A percentile compares a stretch with the other conserved stretches of the same genome.
These are phyloP conservation scores for Brachynemurus nebulosus DNA, from an alignment of 2,888 invertebrate species.

Conservation along the genomic window DNA sequence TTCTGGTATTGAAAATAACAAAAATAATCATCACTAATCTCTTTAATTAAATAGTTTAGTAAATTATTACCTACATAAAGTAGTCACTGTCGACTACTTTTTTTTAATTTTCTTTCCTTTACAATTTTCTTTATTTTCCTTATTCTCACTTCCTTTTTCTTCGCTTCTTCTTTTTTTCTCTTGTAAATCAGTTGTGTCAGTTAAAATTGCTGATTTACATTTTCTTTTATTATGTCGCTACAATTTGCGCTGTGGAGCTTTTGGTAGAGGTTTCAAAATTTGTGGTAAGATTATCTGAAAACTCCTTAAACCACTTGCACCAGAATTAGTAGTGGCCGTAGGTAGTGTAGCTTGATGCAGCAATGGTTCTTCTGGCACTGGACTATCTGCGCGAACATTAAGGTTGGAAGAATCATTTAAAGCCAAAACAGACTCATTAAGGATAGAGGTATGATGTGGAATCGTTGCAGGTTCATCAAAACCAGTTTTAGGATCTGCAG, in stretches of 20 bases:
- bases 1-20: too few relatives aligned
- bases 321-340: too few relatives aligned
- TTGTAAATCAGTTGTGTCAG: slow-evolving; percentile 16
- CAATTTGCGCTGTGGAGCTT: slow-evolving; percentile 8
- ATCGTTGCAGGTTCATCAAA: background rate
- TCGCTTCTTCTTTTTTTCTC: slow-evolving; percentile 15
- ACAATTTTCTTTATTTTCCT: slow-evolving; percentile 11
- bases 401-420: background rate
- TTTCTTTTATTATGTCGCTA: slow-evolving; percentile 13
- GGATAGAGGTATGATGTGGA: background rate
- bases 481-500: background rate
- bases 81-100: too few relatives aligned
- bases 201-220: slow-evolving; percentile 16
- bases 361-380: background rate
- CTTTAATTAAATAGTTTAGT: too few relatives aligned
- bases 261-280: slow-evolving; percentile 12
- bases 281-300: slow-evolving; percentile 9
- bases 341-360: slow-evolving; percentile 9
- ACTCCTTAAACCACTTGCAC: slow-evolving; percentile 7
- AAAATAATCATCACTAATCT: too few relatives aligned
- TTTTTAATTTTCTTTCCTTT: slow-evolving; percentile 11
- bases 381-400: background rate
- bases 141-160: slow-evolving; percentile 12
- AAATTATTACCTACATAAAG: too few relatives aligned
- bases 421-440: background rate